Conservation (phyloP, 2,113 vertebrate genomes). For the Puma concolor region DNA sequence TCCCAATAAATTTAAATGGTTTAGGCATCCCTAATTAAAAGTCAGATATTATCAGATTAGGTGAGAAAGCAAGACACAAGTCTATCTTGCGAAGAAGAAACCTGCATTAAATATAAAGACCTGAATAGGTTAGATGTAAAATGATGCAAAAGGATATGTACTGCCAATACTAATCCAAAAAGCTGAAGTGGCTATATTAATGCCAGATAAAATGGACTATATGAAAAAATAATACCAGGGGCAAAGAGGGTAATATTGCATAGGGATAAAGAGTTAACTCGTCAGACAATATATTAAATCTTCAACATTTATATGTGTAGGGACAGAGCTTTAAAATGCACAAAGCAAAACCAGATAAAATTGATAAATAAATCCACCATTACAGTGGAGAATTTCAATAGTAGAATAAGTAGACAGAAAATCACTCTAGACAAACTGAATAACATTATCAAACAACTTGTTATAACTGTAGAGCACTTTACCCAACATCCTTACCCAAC, state of each 20-base stretch:
- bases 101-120: not conserved
- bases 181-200: not conserved
- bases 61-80: not conserved
- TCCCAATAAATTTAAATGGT: not conserved
- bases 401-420: not conserved
- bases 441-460: not conserved
- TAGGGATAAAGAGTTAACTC: not conserved
- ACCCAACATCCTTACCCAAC: not conserved
- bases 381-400: not conserved
- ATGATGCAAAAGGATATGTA: not conserved
- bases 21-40: not conserved
- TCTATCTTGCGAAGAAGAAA: not conserved
- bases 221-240: not conserved
- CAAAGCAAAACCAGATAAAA: not conserved
- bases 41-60: not conserved
- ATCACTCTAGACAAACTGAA: not conserved
- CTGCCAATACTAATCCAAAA: not conserved
- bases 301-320: not conserved
- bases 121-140: not conserved
- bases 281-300: not conserved
- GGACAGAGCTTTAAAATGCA: not conserved
- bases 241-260: not conserved
- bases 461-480: not conserved
- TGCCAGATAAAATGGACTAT: not conserved
- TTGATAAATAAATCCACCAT: not conserved